A percentile compares a stretch with the other conserved stretches of the same genome.
Evolutionary conservation across 1,140 invertebrate species (phyloP).

Genomic region (Apolygus lucorum): DNA sequence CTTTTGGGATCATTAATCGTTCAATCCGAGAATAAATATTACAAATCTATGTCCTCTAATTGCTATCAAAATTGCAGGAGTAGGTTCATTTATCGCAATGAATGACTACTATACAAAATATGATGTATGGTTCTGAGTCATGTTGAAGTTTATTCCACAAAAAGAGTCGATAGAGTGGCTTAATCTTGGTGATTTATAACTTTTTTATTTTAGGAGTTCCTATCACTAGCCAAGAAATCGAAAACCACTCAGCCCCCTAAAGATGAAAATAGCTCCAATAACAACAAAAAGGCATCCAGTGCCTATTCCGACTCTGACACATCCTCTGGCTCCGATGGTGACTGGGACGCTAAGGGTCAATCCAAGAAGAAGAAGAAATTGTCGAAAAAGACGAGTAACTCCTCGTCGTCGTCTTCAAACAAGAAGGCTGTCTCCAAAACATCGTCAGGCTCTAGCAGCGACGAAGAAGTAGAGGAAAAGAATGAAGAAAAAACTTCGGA

Average conservation of each 20-base stretch:
- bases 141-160: no score
- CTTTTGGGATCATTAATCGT: no score
- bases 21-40: no score
- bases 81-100: no score
- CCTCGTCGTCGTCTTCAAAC: constrained; percentile 35
- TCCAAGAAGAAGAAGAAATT: constrained; percentile 54
- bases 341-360: constrained; percentile 54
- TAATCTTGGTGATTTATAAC: no score
- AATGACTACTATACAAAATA: no score
- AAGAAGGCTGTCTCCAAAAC: constrained; percentile 39
- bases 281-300: constrained; percentile 39
- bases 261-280: constrained; percentile 37
- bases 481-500: constrained; percentile 50
- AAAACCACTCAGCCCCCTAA: constrained; percentile 39
- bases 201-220: constrained; percentile 61
- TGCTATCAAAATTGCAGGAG: no score
- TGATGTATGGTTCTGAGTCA: no score
- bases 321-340: constrained; percentile 64
- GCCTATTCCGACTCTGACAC: constrained; percentile 51
- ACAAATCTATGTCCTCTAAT: no score
- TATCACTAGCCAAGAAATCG: constrained; percentile 79
- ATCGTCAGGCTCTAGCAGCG: constrained; percentile 32
- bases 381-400: constrained; percentile 42
- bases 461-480: constrained; percentile 38
- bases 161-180: no score